Base-by-base conservation (phyloP, 2,797 vertebrate species). In the Ctenopoma kingsleyae region DNA sequence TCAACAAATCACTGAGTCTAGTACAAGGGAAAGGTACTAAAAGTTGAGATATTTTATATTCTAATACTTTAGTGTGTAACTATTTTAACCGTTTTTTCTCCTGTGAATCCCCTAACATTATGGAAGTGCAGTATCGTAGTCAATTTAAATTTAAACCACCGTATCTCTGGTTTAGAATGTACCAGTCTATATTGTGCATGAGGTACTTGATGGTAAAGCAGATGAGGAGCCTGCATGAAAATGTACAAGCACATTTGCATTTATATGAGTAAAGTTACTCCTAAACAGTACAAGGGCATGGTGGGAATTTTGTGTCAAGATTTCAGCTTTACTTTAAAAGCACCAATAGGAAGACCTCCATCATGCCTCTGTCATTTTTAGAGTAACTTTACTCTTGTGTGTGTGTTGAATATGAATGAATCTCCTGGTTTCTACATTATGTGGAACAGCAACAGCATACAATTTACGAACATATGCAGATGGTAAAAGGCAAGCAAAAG, bases 141-240 rank as follows among this genome's bases (percentile, higher is more conserved):
- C 46, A 20, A 8, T 63, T 62, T 41, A 30, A 46, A 44, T 22
- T 32, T n/a, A 52, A 58, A 54, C 16, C 32, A 52, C 25, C 54
- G 4, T 27, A 27, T 38, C 19, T 16, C 5, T n/a, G 35, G 12
- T 48, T 20, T 43, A 10, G 7, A 59, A 63, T 27, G 9, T 62
- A 17, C 9, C 7, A 19, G 15, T 44, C 43, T 67, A 10, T 22
- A 0, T 54, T 67, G 8, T 50, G 9, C 35, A 20, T 47, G 15
- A 32, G 11, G 22, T 12, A 11, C 9, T 41, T 1, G 3, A 6
- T 5, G 63, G 11, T 25, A 15, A 52, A 66, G n/a, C 30, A 30
- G 36, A 11, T 22, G 36, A 67, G 20, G 6, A 52, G 32, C 44
- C 35, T 46, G n/a, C 12, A 19, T 19, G 17, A 32, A 32, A 32